These are phyloP conservation scores for Sylvilagus bachmani DNA, from an alignment of 2,113 vertebrate species.

Conservation along the genomic window DNA sequence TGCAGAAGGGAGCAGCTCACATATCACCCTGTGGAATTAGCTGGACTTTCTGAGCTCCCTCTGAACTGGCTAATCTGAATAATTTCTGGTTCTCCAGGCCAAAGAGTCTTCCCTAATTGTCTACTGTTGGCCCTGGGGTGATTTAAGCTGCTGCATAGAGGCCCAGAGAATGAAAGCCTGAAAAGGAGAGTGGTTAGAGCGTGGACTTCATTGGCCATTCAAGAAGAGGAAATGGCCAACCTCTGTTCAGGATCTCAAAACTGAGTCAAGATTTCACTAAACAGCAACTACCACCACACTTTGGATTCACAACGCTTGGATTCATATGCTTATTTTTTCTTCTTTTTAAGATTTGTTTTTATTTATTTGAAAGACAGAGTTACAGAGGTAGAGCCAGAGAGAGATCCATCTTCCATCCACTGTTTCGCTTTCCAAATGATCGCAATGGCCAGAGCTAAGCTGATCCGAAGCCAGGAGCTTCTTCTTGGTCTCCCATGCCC, in stretches of 20 bases:
- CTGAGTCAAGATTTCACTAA: neutral
- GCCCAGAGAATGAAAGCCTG: fast-evolving
- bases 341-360: no score
- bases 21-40: neutral
- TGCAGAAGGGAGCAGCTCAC: neutral
- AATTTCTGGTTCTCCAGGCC: neutral
- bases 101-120: neutral
- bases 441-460: no score
- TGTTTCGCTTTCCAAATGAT: no score
- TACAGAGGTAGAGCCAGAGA: no score
- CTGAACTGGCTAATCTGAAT: neutral
- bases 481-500: no score
- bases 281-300: neutral
- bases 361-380: no score
- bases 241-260: neutral
- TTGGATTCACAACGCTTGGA: neutral
- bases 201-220: neutral
- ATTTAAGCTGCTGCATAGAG: neutral
- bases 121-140: neutral
- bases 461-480: no score
- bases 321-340: neutral
- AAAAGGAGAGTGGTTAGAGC: neutral
- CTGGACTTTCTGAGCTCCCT: neutral
- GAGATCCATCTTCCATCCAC: no score
- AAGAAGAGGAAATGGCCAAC: neutral